Base-by-base conservation (phyloP, 35 echinoderm and acorn worm genomes). In the Eucidaris tribuloides region DNA sequence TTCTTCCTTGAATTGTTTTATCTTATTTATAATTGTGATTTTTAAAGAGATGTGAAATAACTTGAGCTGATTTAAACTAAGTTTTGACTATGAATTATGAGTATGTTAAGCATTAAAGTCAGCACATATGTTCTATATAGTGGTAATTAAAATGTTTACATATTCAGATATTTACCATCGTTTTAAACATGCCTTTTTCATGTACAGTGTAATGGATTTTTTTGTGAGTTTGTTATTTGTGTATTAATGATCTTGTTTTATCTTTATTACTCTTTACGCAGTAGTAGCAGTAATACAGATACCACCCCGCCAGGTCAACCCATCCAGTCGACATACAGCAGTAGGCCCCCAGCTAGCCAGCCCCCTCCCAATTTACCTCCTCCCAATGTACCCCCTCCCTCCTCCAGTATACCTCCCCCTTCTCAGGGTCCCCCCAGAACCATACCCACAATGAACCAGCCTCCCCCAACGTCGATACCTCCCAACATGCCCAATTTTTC, bases 401-500 rank as follows among this genome's bases (percentile, higher is more conserved):
- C 74, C 35, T 28, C 48, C 37, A 22, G 29, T 19, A 29, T 58
- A 60, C 46, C 41, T 19, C 79, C 33, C 9, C n/a, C n/a, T n/a
- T n/a, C n/a, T n/a, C n/a, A n/a, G n/a, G n/a, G n/a, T n/a, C n/a
- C n/a, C n/a, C n/a, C n/a, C n/a, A n/a, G n/a, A n/a, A n/a, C n/a
- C n/a, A n/a, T n/a, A n/a, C n/a, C n/a, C n/a, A n/a, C n/a, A n/a
- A n/a, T n/a, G n/a, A n/a, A n/a, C n/a, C n/a, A n/a, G n/a, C n/a
- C n/a, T n/a, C n/a, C n/a, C n/a, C n/a, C n/a, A n/a, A n/a, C n/a
- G n/a, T n/a, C n/a, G n/a, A n/a, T n/a, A n/a, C n/a, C n/a, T n/a
- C 68, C 33, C 4, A 74, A 74, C 41, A 44, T 44, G 41, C 68
- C 38, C 38, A 40, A 74, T 40, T 74, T 74, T 36, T 74, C 68